phyloP scores from a whole-genome alignment of 2,888 invertebrate species.

The Thelaira solivaga region DNA sequence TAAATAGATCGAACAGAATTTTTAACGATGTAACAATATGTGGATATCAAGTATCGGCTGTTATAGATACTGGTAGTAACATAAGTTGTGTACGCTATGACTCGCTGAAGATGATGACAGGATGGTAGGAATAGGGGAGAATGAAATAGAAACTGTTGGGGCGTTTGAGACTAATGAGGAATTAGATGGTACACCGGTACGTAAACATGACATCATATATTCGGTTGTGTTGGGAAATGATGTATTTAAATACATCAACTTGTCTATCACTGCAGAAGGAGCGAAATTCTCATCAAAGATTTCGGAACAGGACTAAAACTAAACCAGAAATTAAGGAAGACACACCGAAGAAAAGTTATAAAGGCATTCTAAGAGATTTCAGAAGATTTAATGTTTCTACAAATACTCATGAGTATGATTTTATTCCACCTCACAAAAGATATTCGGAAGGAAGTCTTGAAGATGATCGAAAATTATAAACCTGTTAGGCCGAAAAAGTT shows the following conservation, averaged over 20 bases:
- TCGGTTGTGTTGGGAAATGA: not conserved
- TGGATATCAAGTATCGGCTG: not conserved
- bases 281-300: not conserved
- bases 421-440: not conserved
- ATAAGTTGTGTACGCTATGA: not conserved
- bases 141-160: no score
- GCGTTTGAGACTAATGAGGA: not conserved
- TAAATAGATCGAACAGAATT: not conserved
- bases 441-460: not conserved
- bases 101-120: not conserved
- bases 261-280: not conserved
- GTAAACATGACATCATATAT: not conserved
- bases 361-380: not conserved
- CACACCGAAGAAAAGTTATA: no score
- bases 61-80: not conserved
- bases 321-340: no score
- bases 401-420: not conserved
- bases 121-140: not conserved
- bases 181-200: not conserved
- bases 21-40: not conserved
- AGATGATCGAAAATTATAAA: constrained; percentile 66
- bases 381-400: not conserved
- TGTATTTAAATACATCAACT: not conserved
- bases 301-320: not conserved
- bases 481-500: constrained; percentile 42